Conservation (phyloP, 1,140 invertebrate species). For the Procambarus clarkii region DNA sequence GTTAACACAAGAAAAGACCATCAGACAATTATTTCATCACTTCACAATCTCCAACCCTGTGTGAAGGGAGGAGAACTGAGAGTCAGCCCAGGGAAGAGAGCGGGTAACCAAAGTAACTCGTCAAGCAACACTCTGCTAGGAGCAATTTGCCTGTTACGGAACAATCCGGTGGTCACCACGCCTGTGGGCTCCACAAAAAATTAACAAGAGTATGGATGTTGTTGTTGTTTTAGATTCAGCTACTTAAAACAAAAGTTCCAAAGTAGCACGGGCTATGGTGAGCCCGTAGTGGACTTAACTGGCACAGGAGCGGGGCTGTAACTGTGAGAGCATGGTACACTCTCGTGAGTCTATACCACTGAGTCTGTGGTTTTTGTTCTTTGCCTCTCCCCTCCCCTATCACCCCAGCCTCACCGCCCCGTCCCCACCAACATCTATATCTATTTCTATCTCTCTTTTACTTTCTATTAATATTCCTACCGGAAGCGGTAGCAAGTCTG, state of each 20-base stretch:
- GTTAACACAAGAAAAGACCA: too few relatives aligned
- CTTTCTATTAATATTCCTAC: not conserved
- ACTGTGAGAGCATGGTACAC: not conserved
- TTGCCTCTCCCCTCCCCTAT: constrained; percentile 30
- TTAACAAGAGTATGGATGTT: too few relatives aligned
- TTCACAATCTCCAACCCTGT: too few relatives aligned
- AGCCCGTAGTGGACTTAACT: too few relatives aligned
- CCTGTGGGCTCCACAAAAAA: constrained; percentile 21
- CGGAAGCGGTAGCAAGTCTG: too few relatives aligned
- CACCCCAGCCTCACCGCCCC: constrained; percentile 7
- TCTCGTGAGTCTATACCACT: constrained; percentile 41
- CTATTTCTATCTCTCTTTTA: constrained; percentile 46
- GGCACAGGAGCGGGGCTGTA: too few relatives aligned
- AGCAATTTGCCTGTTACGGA: constrained; percentile 25
- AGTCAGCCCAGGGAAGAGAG: too few relatives aligned
- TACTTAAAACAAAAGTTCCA: too few relatives aligned
- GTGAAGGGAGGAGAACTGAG: too few relatives aligned
- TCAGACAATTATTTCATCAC: too few relatives aligned
- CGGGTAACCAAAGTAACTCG: not conserved
- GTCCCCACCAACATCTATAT: constrained; percentile 35
- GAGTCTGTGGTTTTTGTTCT: constrained; percentile 36
- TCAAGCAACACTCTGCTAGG: not conserved
- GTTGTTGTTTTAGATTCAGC: too few relatives aligned
- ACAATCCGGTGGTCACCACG: constrained; percentile 13
- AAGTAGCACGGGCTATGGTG: too few relatives aligned